A percentile compares a stretch with the other conserved stretches of the same genome.
phyloP scores from a whole-genome alignment of 1,140 invertebrate genomes.

The Drosophila bipectinata region DNA sequence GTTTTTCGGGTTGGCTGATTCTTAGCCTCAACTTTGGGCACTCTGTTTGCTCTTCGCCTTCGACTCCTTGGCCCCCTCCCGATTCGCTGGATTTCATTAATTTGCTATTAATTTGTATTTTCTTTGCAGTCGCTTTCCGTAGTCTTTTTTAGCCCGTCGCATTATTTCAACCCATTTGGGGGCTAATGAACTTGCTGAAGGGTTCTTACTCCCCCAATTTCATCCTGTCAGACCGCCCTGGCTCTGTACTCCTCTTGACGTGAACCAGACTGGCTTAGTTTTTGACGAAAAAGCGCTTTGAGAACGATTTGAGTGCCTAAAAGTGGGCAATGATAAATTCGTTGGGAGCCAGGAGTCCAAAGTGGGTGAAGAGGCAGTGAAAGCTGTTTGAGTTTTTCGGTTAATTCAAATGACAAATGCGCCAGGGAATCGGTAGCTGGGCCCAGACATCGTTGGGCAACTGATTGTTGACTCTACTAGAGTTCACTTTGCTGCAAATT shows the following conservation, averaged over 20 bases:
- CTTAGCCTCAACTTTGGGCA: constrained; percentile 36
- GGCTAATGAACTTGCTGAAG: constrained; percentile 76
- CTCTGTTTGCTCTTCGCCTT: constrained; percentile 9
- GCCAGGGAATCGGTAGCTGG: constrained; percentile 19
- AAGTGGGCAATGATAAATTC: constrained; percentile 71
- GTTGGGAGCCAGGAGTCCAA: constrained; percentile 18
- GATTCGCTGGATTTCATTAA: constrained; percentile 70
- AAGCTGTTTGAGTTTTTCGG: constrained; percentile 44
- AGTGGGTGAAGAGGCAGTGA: constrained; percentile 2
- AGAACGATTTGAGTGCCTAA: constrained; percentile 36
- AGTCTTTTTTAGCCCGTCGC: constrained; percentile 50
- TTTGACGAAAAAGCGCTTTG: constrained; percentile 48
- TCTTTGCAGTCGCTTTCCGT: constrained; percentile 63
- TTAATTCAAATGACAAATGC: constrained; percentile 54
- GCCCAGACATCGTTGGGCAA: constrained; percentile 28
- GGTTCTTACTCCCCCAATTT: constrained; percentile 27
- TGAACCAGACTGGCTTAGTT: constrained; percentile 69
- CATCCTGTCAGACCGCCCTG: not conserved
- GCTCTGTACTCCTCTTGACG: constrained; percentile 32
- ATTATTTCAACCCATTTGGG: constrained; percentile 78
- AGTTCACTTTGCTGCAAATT: constrained; percentile 46
- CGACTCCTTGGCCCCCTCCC: not conserved
- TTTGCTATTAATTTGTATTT: constrained; percentile 82
- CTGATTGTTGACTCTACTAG: constrained; percentile 46
- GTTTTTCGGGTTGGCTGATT: constrained; percentile 72